Evolutionary conservation across 2,888 invertebrate species (phyloP), one percentile per base, ranked within the genome.

Genomic region (Mantis religiosa): DNA sequence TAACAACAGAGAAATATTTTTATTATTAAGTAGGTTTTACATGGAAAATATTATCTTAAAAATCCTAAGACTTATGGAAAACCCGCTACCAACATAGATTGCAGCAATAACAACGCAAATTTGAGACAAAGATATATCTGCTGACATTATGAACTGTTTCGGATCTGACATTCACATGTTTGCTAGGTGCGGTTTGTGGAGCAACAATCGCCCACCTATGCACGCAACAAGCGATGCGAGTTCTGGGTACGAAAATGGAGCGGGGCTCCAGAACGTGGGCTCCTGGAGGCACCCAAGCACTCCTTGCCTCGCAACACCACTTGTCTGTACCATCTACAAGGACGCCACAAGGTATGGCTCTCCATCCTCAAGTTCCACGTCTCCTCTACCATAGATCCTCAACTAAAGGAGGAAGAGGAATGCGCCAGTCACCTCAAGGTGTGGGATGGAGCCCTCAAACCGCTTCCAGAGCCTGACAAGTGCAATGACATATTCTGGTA

Each of bases 291-390:
- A 92, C 98, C 98, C 0, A 95, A 96, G 91, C 98, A 98, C 93
- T 97, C 98, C 6, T 93, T 98, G 90, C 96, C 98, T 0, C 97
- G 97, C 1, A 98, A 98, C 92, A 98, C 97, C 34, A 98, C 98
- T 14, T 98, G 98, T 92, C 95, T 97, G 30, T 98, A 98, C 92
- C 97, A 97, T 92, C 95, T 98, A 92, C 95, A 96, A 91, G 95
- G 93, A n/a, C 94, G 97, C 90, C 97, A 97, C 92, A 95, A 96
- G 91, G 97, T 98, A 9, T 98, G 98, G 98, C 94, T 98, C 91
- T 97, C 97, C 9, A 96, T 98, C 91, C 94, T 97, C 91, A 98
- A 97, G 94, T 98, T 97, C 93, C 97, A 97, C 94, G 96, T 97
- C 91, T 96, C 96, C 90, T 95, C 95, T 89, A 94, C 95, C 87